phyloP scores from a whole-genome alignment of 2,888 invertebrate species.

The Clitarchus hookeri region DNA sequence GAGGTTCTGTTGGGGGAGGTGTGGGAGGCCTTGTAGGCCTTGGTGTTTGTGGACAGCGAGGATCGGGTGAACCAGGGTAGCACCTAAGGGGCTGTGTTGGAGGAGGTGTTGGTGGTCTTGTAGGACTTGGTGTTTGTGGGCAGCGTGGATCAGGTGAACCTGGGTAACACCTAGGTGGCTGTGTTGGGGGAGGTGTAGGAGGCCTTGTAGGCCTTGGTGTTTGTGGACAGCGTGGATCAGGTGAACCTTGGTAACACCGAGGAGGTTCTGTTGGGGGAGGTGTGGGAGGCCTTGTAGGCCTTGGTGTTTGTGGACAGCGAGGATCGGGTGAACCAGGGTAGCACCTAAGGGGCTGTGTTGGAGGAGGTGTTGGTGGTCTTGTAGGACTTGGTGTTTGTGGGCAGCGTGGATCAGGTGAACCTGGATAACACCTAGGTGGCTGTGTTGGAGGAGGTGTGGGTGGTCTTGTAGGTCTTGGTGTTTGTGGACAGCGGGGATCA shows the following conservation, averaged over 20 bases:
- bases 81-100: too few species aligned
- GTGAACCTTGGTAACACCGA: too few species aligned
- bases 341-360: constrained; percentile 47
- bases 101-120: constrained; percentile 33
- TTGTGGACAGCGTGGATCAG: too few species aligned
- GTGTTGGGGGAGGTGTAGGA: too few species aligned
- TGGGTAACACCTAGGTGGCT: too few species aligned
- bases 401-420: constrained; percentile 43
- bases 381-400: constrained; percentile 42
- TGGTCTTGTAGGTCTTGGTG: neutral
- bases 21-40: too few species aligned
- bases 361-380: too few species aligned
- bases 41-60: neutral
- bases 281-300: too few species aligned
- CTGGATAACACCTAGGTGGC: constrained; percentile 33
- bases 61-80: too few species aligned
- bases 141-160: too few species aligned
- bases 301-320: constrained; percentile 45
- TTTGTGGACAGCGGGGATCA: neutral
- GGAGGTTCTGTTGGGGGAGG: too few species aligned
- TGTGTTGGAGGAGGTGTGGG: constrained; percentile 27
- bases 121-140: neutral
- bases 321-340: constrained; percentile 52
- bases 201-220: too few species aligned
- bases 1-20: neutral